Base-by-base conservation (phyloP, 2,797 vertebrate genomes). In the Epinephelus awoara region DNA sequence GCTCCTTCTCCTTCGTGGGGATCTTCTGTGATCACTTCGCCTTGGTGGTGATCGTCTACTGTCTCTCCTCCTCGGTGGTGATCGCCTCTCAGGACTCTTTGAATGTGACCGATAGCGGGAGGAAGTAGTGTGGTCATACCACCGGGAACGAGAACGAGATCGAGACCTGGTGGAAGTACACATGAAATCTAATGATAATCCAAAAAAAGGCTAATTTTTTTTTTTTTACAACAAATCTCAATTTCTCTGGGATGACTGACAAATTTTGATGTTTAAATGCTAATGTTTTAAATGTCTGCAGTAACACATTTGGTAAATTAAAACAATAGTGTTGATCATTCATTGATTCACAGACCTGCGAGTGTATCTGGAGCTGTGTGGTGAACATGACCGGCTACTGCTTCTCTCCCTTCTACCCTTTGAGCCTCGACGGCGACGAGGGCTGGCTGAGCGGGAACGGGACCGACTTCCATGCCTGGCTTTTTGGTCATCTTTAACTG, bases 401-500 rank as follows among this genome's bases (percentile, higher is more conserved):
- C 38, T 63, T 47, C 27, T 80, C 1, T 65, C 67, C 25, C 73
- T 29, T 29, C 50, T 52, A 50, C 93, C 92, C 0, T 93, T 94
- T 3, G 85, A 94, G 17, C 95, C 94, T 63, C 91, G 91, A 13
- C 88, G 91, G 0, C 79, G 92, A 3, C 92, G 92, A 0, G 95
- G 95, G 55, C 95, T 94, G 0, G 88, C 74, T 0, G 95, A 96
- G 38, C 92, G 92, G 4, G 89, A 90, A 18, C 38, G 69, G 88
- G 88, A 91, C 9, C 58, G 27, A 12, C 62, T 80, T 14, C 42
- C 49, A 47, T 15, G 64, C 0, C 44, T 79, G 21, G 4, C 11
- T 56, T 64, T 80, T 44, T 76, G 72, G 3, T 18, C 19, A 7
- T 79, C 75, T 81, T 49, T 81, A 18, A 9, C 61, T 21, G 44